Base-by-base conservation (phyloP, 2,113 vertebrate genomes). In the Ailurus styani region DNA sequence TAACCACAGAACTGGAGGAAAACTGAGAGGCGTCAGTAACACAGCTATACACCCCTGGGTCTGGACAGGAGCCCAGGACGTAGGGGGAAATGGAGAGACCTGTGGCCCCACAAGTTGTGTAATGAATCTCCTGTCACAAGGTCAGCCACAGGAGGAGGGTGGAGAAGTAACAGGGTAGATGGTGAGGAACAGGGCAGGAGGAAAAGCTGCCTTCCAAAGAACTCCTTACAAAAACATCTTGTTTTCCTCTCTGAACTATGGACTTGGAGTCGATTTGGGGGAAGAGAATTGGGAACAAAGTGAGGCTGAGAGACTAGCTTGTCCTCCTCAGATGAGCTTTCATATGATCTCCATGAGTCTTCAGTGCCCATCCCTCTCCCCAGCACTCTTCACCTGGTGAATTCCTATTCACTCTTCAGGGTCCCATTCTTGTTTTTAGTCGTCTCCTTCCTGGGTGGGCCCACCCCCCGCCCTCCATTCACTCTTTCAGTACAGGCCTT, bases 331-430 rank as follows among this genome's bases (percentile, higher is more conserved):
- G 25, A 54, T 27, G 37, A 10, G 34, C 57, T 54, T 77, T 40
- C 77, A 45, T 7, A 66, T 27, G 57, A 20, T 87, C n/a, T 87
- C 29, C 37, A 5, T 45, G n/a, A 68, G 2, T 34, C 20, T 57
- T 45, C 2, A 15, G 13, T 15, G 34, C 34, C 3, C n/a, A 18
- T 13, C n/a, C 14, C 0, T 2, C 7, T 31, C 17, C 10, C 57
- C 21, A 62, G 25, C 45, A 79, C 15, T 40, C 4, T 31, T 45
- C 17, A 50, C 45, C 7, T 54, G 75, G 29, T 31, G 11, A 42
- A 31, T 23, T 73, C 27, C 27, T 54, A 78, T 40, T 31, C 60
- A 91, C 52, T 5, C 23, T 18, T 79, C 1, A 79, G 47, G 45
- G 37, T 17, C 45, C n/a, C 11, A 52, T 34, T 54, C 11, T 64